Percentiles rank a stretch among this genome's conserved stretches.
These are phyloP conservation scores for Acrocephalus scirpaceus DNA, from an alignment of 2,797 vertebrate species.

Conservation along the genomic window DNA sequence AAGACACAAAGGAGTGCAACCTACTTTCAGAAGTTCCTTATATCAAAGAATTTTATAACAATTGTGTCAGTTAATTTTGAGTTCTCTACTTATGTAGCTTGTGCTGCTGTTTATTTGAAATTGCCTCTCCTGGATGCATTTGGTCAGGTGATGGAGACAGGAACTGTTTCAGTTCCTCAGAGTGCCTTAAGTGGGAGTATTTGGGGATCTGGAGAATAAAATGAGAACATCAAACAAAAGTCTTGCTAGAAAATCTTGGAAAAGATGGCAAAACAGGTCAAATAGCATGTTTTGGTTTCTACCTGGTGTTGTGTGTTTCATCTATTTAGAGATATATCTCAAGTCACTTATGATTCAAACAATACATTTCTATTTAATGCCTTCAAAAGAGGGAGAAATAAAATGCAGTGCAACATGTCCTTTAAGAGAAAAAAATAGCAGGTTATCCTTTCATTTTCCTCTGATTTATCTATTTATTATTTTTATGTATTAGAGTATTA, in stretches of 20 bases:
- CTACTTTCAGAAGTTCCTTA: neutral
- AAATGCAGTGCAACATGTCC: neutral
- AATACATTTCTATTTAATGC: neutral
- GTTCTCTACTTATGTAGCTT: neutral
- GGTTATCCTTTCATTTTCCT: neutral
- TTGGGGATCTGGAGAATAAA: neutral
- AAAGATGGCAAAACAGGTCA: neutral
- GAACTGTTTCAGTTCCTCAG: neutral
- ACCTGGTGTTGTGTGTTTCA: neutral
- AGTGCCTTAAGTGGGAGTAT: neutral
- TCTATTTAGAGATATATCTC: neutral
- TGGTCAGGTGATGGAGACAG: conserved; percentile 4
- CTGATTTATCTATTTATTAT: neutral
- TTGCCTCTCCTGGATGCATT: neutral
- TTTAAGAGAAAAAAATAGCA: neutral
- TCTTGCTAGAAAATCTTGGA: neutral
- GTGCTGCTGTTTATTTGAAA: conserved; percentile 37
- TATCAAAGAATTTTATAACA: conserved; percentile 1
- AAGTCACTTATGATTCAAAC: neutral
- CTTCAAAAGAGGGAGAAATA: neutral
- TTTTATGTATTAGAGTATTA: neutral
- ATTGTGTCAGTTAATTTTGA: neutral
- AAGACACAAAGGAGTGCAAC: neutral
- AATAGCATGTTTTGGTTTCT: neutral
- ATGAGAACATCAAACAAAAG: neutral